A percentile compares a stretch with the other conserved stretches of the same genome.
Evolutionary conservation across 2,888 invertebrate species (phyloP).

Genomic region (Drosophila emarginata): DNA sequence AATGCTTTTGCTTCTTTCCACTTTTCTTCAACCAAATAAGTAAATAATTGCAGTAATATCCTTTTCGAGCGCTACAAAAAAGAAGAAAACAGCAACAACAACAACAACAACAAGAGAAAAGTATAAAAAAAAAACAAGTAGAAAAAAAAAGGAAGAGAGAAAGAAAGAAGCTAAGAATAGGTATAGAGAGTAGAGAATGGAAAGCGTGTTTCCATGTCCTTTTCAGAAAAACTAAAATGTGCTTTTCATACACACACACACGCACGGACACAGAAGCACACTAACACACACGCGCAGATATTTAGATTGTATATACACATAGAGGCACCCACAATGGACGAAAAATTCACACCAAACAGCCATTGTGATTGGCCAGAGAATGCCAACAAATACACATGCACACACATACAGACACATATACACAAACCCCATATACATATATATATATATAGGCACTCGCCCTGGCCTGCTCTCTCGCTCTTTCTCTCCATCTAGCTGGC

Average conservation of each 20-base stretch:
- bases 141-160: slow-evolving; percentile 32
- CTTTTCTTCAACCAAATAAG: slow-evolving; percentile 73
- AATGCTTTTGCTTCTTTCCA: slow-evolving; percentile 54
- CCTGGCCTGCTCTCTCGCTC: not conserved
- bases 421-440: slow-evolving; percentile 2
- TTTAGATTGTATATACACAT: slow-evolving; percentile 35
- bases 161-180: slow-evolving; percentile 66
- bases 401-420: slow-evolving; percentile 11
- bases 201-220: slow-evolving; percentile 76
- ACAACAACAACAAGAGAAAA: slow-evolving; percentile 25
- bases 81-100: slow-evolving; percentile 4
- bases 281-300: slow-evolving; percentile 32
- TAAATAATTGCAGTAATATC: slow-evolving; percentile 78
- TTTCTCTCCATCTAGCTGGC: not conserved
- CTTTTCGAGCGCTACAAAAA: slow-evolving; percentile 61
- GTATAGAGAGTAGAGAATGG: slow-evolving; percentile 55
- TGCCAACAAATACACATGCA: slow-evolving; percentile 39
- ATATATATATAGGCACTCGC: not conserved
- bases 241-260: slow-evolving; percentile 53
- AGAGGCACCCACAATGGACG: slow-evolving; percentile 55
- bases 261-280: slow-evolving; percentile 25
- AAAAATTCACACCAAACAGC: slow-evolving; percentile 81
- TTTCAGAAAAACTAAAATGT: slow-evolving; percentile 71
- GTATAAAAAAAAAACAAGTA: slow-evolving; percentile 30
- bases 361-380: slow-evolving; percentile 82